A percentile compares a stretch with the other conserved stretches of the same genome.
Evolutionary conservation across 2,888 invertebrate species (phyloP).

Genomic region (Melanotus villosus): DNA sequence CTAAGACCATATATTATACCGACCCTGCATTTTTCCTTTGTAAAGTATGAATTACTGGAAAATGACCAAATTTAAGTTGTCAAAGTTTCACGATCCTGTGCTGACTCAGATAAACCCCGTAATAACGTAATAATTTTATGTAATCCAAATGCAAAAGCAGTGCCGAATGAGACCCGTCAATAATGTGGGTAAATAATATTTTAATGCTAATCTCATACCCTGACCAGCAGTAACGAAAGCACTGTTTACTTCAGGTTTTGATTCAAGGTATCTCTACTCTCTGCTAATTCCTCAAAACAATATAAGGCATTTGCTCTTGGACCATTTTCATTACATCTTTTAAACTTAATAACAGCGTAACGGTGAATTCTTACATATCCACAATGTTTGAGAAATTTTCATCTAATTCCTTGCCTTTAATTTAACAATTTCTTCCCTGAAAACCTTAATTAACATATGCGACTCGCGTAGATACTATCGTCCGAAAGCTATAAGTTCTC

Average conservation of each 20-base stretch:
- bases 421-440: constrained; percentile 65
- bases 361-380: constrained; percentile 96
- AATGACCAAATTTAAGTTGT: constrained; percentile 71
- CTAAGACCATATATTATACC: constrained; percentile 71
- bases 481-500: constrained; percentile 95
- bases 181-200: constrained; percentile 94
- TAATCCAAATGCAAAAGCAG: constrained; percentile 94
- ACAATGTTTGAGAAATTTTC: constrained; percentile 95
- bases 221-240: constrained; percentile 89
- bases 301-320: constrained; percentile 91
- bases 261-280: constrained; percentile 87
- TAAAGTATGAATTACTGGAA: constrained; percentile 59
- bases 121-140: constrained; percentile 83
- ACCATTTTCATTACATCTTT: constrained; percentile 99
- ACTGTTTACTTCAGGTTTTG: constrained; percentile 76
- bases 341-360: constrained; percentile 91
- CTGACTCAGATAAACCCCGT: constrained; percentile 83
- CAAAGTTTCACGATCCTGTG: constrained; percentile 91
- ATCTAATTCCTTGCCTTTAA: constrained; percentile 80
- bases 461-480: constrained; percentile 94
- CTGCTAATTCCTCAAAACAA: too few species aligned
- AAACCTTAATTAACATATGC: constrained; percentile 94
- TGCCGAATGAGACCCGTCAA: constrained; percentile 93
- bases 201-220: constrained; percentile 93
- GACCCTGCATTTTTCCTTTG: constrained; percentile 58